Percentiles rank a stretch among this genome's conserved stretches.
Conservation (phyloP, 2,113 vertebrate genomes). For the Nanorana parkeri region DNA sequence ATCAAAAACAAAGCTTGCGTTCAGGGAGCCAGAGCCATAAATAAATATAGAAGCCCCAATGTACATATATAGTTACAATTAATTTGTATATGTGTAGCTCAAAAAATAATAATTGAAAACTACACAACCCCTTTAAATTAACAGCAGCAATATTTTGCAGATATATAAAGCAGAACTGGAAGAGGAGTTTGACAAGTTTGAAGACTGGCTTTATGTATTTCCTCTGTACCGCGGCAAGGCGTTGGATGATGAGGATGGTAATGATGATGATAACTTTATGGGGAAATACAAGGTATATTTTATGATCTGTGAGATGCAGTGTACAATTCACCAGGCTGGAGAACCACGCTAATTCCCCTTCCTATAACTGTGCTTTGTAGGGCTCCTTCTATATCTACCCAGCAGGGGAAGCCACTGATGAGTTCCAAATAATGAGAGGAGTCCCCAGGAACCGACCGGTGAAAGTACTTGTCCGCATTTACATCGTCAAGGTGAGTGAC, state of each 20-base stretch:
- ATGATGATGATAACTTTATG: constrained; percentile 80
- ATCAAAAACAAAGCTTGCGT: too few relatives aligned
- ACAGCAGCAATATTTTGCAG: constrained; percentile 65
- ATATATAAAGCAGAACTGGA: constrained; percentile 86
- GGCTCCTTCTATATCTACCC: constrained; percentile 91
- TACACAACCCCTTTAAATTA: not conserved
- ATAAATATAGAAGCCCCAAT: too few relatives aligned
- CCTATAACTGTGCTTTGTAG: constrained; percentile 64
- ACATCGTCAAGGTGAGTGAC: constrained; percentile 85
- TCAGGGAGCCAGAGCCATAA: too few relatives aligned
- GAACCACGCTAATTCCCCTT: not conserved
- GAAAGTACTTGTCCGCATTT: constrained; percentile 88
- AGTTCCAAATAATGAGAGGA: constrained; percentile 78
- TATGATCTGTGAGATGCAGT: not conserved
- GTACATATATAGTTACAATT: too few relatives aligned
- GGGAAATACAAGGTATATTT: constrained; percentile 91
- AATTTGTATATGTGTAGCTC: too few relatives aligned
- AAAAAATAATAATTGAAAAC: too few relatives aligned
- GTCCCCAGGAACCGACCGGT: constrained; percentile 87
- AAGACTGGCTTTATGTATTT: constrained; percentile 89
- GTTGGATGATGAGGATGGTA: constrained; percentile 81
- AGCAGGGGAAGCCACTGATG: constrained; percentile 70
- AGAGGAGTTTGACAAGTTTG: constrained; percentile 87
- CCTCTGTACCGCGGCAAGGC: constrained; percentile 83
- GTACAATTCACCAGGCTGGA: not conserved